These are phyloP conservation scores for Iguana delicatissima DNA, from an alignment of 2,797 vertebrate genomes.

Conservation along the genomic window DNA sequence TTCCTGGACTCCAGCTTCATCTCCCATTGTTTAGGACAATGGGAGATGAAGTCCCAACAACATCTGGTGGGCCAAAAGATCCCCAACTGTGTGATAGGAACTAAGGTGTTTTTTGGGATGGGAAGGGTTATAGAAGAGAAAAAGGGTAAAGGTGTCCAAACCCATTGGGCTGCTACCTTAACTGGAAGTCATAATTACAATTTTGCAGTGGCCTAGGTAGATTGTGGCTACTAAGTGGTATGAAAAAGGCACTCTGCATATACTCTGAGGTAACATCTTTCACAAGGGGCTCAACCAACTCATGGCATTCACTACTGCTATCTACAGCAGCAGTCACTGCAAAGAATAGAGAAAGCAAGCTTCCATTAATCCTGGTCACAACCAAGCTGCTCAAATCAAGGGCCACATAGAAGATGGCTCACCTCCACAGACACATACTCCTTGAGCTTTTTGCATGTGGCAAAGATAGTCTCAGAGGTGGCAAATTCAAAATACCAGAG, in stretches of 20 bases:
- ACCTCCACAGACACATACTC: slow-evolving; percentile 91
- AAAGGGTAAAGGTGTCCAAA: too few relatives aligned
- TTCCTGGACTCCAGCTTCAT: background rate
- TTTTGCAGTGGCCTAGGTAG: background rate
- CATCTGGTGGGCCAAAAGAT: background rate
- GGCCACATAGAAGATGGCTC: slow-evolving; percentile 14
- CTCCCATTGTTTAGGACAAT: background rate
- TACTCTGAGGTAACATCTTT: background rate
- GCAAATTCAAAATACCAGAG: slow-evolving; percentile 96
- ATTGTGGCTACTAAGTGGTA: background rate
- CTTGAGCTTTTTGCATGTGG: slow-evolving; percentile 91
- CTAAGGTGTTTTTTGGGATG: background rate
- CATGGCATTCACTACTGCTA: background rate
- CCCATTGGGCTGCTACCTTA: too few relatives aligned
- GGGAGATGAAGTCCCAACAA: background rate
- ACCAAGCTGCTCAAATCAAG: background rate
- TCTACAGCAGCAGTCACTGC: background rate
- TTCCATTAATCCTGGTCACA: background rate
- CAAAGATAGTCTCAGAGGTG: slow-evolving; percentile 92
- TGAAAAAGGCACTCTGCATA: background rate
- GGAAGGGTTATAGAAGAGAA: too few relatives aligned
- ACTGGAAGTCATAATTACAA: background rate
- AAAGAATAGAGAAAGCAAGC: background rate
- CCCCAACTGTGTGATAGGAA: background rate
- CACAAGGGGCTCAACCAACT: background rate